Percentiles rank a stretch among this genome's conserved stretches.
phyloP scores from a whole-genome alignment of 1,140 invertebrate genomes.

The Drosophila grimshawi region DNA sequence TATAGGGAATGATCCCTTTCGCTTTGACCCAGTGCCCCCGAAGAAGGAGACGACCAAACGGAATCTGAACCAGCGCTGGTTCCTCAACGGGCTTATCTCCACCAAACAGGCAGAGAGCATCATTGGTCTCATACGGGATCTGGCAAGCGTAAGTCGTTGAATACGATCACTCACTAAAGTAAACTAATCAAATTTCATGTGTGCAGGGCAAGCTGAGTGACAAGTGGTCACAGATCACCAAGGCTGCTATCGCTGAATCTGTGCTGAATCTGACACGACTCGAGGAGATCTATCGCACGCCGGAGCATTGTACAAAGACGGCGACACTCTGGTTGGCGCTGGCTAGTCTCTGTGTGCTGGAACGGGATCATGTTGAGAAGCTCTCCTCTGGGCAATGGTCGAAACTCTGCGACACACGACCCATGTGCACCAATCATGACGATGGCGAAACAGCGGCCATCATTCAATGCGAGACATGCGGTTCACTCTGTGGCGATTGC shows the following conservation, averaged over 20 bases:
- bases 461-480: constrained; percentile 96
- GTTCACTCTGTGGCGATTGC: constrained; percentile 97
- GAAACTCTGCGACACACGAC: constrained; percentile 84
- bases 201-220: constrained; percentile 93
- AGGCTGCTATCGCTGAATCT: constrained; percentile 95
- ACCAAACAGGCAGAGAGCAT: constrained; percentile 94
- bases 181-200: not conserved
- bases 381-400: constrained; percentile 90
- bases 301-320: constrained; percentile 91
- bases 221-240: constrained; percentile 94
- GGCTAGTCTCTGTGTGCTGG: constrained; percentile 96
- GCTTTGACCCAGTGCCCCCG: constrained; percentile 53
- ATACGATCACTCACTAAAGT: too few species aligned
- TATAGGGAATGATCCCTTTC: constrained; percentile 60
- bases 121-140: constrained; percentile 94
- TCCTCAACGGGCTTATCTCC: constrained; percentile 92
- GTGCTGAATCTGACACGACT: constrained; percentile 94
- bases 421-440: constrained; percentile 97
- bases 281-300: constrained; percentile 89
- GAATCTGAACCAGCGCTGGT: constrained; percentile 88
- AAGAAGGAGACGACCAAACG: constrained; percentile 60
- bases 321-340: constrained; percentile 96
- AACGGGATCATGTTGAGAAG: constrained; percentile 95
- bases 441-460: constrained; percentile 97
- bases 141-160: constrained; percentile 91